Evolutionary conservation across 2,888 invertebrate species (phyloP).

Genomic region (Notodonta dromedarius): DNA sequence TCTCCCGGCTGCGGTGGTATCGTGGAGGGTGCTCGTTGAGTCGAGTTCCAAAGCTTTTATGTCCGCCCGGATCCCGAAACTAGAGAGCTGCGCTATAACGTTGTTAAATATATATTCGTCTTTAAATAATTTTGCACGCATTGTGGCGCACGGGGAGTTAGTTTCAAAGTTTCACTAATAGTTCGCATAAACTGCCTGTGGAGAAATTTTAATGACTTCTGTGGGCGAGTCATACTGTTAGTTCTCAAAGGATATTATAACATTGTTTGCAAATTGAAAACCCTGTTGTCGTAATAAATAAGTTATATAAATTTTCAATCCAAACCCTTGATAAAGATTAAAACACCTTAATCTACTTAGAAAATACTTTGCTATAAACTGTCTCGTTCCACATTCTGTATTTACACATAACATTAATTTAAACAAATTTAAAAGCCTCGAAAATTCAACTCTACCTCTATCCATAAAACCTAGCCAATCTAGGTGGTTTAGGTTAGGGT

Average conservation of each 20-base stretch:
- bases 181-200: conserved; percentile 7
- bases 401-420: too few species aligned
- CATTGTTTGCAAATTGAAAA: not conserved
- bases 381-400: too few species aligned
- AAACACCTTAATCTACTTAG: too few species aligned
- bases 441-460: too few species aligned
- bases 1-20: conserved; percentile 48
- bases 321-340: too few species aligned
- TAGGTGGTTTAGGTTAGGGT: too few species aligned
- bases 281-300: not conserved
- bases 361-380: too few species aligned
- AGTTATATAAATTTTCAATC: too few species aligned
- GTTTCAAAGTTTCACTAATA: conserved; percentile 17
- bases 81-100: conserved; percentile 24
- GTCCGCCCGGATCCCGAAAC: conserved; percentile 34
- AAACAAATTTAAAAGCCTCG: too few species aligned
- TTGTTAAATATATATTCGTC: conserved; percentile 19
- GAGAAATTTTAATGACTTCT: conserved; percentile 10
- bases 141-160: conserved; percentile 13
- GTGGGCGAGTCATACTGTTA: not conserved
- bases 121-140: conserved; percentile 24
- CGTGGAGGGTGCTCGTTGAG: conserved; percentile 49
- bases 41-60: conserved; percentile 42
- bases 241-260: not conserved
- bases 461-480: too few species aligned